These are phyloP conservation scores for Zaprionus camerounensis DNA, from an alignment of 1,140 invertebrate genomes.

Conservation along the genomic window DNA sequence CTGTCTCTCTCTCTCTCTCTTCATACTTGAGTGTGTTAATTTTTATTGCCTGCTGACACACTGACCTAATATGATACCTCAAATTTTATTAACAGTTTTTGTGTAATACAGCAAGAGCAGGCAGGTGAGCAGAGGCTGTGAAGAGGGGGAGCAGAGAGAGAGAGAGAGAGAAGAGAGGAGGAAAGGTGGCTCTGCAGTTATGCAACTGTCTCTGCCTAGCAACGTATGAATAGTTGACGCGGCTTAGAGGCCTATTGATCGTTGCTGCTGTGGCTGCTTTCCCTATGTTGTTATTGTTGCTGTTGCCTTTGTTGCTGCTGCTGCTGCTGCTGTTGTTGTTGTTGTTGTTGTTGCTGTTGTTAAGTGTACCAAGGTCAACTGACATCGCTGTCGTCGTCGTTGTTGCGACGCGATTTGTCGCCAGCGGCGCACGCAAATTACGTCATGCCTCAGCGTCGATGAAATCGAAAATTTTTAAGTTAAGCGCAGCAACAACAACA, in stretches of 20 bases:
- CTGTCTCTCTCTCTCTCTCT: conserved; percentile 1
- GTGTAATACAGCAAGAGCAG: conserved; percentile 9
- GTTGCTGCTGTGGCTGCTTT: conserved; percentile 5
- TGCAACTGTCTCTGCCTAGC: conserved; percentile 19
- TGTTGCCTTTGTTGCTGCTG: conserved; percentile 26
- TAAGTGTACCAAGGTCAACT: conserved; percentile 76
- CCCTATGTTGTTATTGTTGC: conserved; percentile 17
- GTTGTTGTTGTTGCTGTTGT: conserved; percentile 40
- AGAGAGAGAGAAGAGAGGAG: not conserved
- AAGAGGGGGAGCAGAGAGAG: no score
- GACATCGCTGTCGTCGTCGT: conserved; percentile 38
- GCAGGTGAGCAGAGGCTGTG: not conserved
- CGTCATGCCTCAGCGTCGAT: conserved; percentile 56
- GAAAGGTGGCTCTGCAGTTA: not conserved
- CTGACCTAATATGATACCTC: conserved; percentile 74
- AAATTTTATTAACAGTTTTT: conserved; percentile 42
- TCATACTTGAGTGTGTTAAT: conserved; percentile 39
- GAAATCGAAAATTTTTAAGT: conserved; percentile 66
- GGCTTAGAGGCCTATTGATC: conserved; percentile 31
- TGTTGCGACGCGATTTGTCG: conserved; percentile 31
- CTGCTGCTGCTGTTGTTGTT: not conserved
- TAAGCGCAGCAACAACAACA: conserved; percentile 38
- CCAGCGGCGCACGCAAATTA: conserved; percentile 64
- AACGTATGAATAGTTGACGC: not conserved
- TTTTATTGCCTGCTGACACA: conserved; percentile 73